These are phyloP conservation scores for Harpagifer antarcticus DNA, from an alignment of 2,797 vertebrate genomes.

Conservation along the genomic window DNA sequence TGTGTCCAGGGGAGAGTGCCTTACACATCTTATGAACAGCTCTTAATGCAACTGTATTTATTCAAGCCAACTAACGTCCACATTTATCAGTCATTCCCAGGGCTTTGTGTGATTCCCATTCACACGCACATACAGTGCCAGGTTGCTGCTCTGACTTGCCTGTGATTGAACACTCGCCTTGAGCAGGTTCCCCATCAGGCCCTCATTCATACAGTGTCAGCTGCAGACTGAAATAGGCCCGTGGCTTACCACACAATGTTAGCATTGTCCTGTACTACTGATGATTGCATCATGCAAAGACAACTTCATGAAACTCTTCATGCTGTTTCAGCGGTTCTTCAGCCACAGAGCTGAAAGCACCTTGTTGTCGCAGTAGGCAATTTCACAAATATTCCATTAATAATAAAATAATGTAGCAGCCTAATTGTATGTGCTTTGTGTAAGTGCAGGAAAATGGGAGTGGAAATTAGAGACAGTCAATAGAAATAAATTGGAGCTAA, in stretches of 20 bases:
- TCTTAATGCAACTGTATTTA: slow-evolving; percentile 36
- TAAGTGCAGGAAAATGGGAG: slow-evolving; percentile 25
- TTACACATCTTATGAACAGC: slow-evolving; percentile 49
- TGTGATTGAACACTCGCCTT: slow-evolving; percentile 48
- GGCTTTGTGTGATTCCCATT: slow-evolving; percentile 25
- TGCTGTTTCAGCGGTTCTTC: slow-evolving; percentile 7
- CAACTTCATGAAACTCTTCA: slow-evolving; percentile 22
- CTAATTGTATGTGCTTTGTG: slow-evolving; percentile 6
- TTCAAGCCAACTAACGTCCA: slow-evolving; percentile 32
- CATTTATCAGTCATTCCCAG: slow-evolving; percentile 40
- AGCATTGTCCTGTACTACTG: slow-evolving; percentile 67
- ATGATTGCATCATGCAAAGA: slow-evolving; percentile 37
- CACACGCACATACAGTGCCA: slow-evolving; percentile 7
- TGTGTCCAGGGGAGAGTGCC: slow-evolving; percentile 68
- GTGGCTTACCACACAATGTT: slow-evolving; percentile 41
- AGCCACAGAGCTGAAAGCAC: slow-evolving; percentile 9
- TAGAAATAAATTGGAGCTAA: slow-evolving; percentile 10
- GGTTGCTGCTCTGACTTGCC: slow-evolving; percentile 52
- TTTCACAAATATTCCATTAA: slow-evolving; percentile 11
- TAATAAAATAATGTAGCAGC: neutral
- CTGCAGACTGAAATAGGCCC: slow-evolving; percentile 36
- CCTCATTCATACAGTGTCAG: slow-evolving; percentile 50
- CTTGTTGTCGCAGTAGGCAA: neutral
- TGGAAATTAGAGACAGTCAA: slow-evolving; percentile 1
- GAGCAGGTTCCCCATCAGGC: slow-evolving; percentile 39